phyloP scores from a whole-genome alignment of 1,140 invertebrate genomes.

The Stenopsyche tienmushanensis region DNA sequence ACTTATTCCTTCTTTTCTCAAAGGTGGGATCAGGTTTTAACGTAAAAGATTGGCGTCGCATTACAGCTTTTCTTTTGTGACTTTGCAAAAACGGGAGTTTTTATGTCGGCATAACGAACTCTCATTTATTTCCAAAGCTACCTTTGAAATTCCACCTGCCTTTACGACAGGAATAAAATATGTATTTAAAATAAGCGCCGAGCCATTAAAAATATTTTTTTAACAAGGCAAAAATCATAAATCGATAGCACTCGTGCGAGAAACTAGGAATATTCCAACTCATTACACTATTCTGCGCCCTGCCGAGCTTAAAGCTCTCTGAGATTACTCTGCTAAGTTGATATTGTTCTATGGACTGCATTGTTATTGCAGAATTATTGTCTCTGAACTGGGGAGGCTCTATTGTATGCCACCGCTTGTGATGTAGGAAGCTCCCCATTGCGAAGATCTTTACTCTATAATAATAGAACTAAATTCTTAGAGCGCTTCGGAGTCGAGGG shows the following conservation, averaged over 20 bases:
- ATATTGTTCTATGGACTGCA: conserved; percentile 41
- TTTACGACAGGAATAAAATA: no score
- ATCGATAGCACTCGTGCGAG: not conserved
- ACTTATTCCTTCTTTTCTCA: not conserved
- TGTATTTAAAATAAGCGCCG: no score
- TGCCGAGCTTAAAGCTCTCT: conserved; percentile 18
- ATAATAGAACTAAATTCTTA: conserved; percentile 32
- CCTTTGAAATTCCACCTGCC: no score
- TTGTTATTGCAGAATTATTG: conserved; percentile 42
- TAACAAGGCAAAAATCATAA: no score
- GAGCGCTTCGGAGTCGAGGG: conserved; percentile 17
- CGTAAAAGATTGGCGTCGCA: conserved; percentile 35
- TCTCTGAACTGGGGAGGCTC: conserved; percentile 28
- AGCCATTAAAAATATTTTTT: no score
- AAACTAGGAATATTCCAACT: not conserved
- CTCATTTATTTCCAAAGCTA: no score
- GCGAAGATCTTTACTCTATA: conserved; percentile 23
- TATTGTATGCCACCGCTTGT: conserved; percentile 26
- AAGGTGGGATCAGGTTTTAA: conserved; percentile 30
- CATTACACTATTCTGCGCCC: not conserved
- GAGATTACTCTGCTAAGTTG: conserved; percentile 36
- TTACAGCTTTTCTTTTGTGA: conserved; percentile 34
- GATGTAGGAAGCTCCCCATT: conserved; percentile 14
- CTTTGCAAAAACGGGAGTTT: conserved; percentile 10
- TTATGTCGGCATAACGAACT: no score